Evolutionary conservation across 2,113 vertebrate species (phyloP).

Genomic region (Mobula birostris): DNA sequence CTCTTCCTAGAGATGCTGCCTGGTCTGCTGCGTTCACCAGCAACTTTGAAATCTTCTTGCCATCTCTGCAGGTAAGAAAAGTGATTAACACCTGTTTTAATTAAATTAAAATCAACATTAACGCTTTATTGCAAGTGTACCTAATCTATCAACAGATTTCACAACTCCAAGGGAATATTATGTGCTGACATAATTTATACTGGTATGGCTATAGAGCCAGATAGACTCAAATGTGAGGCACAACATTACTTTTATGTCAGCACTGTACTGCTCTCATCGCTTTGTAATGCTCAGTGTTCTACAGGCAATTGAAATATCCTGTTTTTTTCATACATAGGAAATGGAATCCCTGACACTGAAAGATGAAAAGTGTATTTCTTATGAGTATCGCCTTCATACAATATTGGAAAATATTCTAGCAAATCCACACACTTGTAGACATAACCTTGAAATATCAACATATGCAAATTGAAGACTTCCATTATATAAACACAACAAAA

Average conservation of each 20-base stretch:
- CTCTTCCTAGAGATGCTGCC: too few relatives aligned
- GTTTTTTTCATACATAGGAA: background rate
- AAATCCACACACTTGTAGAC: background rate
- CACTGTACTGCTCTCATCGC: too few relatives aligned
- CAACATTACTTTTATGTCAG: background rate
- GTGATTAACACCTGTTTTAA: background rate
- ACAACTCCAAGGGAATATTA: background rate
- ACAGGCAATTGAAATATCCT: background rate
- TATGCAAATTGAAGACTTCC: background rate
- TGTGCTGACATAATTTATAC: background rate
- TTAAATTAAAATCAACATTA: background rate
- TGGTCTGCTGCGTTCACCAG: too few relatives aligned
- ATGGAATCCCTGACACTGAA: background rate
- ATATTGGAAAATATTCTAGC: background rate
- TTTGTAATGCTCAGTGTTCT: background rate
- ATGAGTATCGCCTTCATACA: background rate
- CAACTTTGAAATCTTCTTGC: background rate
- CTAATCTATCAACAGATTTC: background rate
- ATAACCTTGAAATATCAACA: background rate
- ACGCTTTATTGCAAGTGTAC: background rate
- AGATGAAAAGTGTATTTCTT: background rate
- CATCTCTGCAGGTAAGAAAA: background rate
- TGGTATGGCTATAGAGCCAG: background rate
- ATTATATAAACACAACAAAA: background rate
- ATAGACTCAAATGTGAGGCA: background rate